Conservation (phyloP, 2,113 vertebrate species). For the Kobus ellipsiprymnus region DNA sequence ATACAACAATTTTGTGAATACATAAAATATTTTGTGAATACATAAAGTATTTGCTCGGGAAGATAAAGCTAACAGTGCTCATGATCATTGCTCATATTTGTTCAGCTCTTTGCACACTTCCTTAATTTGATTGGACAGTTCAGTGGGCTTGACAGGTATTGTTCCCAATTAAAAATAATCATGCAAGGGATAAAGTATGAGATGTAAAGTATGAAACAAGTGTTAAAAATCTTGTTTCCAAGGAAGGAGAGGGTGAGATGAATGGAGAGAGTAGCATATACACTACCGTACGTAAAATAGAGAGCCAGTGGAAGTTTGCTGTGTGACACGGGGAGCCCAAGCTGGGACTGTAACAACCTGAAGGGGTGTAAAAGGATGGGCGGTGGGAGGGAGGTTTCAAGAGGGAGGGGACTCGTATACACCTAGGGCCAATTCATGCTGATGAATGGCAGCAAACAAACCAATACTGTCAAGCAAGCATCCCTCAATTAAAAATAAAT, state of each 20-base stretch:
- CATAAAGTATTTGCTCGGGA: not conserved
- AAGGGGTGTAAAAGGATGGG: not conserved
- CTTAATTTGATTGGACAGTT: not conserved
- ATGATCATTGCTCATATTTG: too few relatives aligned
- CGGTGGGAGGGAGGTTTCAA: not conserved
- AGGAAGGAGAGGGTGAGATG: not conserved
- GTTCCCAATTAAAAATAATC: constrained; percentile 20
- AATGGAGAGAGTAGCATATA: not conserved
- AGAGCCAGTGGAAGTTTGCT: not conserved
- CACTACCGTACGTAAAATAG: rapidly evolving
- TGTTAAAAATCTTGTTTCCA: constrained; percentile 18
- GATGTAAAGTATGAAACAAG: not conserved
- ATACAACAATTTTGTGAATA: not conserved
- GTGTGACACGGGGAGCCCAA: not conserved
- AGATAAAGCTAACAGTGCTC: not conserved
- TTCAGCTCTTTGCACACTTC: not conserved
- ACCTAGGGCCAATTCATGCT: not conserved
- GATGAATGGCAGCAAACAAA: not conserved
- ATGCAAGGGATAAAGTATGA: not conserved
- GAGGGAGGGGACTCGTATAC: not conserved
- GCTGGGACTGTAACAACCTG: not conserved
- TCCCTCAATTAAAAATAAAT: not conserved
- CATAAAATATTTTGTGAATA: not conserved
- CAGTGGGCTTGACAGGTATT: not conserved
- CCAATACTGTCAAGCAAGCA: not conserved